Base-by-base conservation (phyloP, 2,888 invertebrate species). In the Ophion costatus region DNA sequence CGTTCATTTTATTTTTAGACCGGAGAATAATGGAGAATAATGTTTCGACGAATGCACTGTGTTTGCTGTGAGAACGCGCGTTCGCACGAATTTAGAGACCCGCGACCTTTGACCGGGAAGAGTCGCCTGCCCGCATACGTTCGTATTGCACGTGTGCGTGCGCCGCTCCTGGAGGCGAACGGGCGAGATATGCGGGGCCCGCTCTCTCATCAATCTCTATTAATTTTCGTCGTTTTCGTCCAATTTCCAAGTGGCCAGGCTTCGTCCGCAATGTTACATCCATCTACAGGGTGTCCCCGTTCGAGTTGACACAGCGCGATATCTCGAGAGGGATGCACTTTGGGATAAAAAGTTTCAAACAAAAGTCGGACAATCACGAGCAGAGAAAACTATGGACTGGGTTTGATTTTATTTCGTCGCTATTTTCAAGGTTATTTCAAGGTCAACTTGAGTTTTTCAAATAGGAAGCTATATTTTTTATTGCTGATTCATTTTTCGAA, bases 141-240 rank as follows among this genome's bases (percentile, higher is more conserved):
- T 14, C 14, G 51, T 5, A 51, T 51, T 17, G 51, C 51, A 51
- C 51, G 51, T 38, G 38, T 51, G 51, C 17, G 51, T 17, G 51
- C 2, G 51, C 14, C 17, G 51, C 51, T 51, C 51, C 10, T 38
- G 22, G 64, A 64, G 66, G 29, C 14, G 14, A 14, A 14, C 33
- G 2, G 51, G 51, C 51, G 82, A 80, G 84, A 86, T 86, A 88
- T 88, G 89, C 88, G 88, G 88, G 88, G 80, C 80, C 85, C 87
- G 83, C 78, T 80, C 83, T 74, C 86, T 81, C 88, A 89, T 89
- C 88, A 88, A 89, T 89, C 88, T 89, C 85, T 85, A 89, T 89
- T 88, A 89, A 87, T 87, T 89, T 90, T 88, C 86, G 87, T 89
- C 88, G 86, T 85, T 88, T 88, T 88, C 86, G 86, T 87, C 75